Conservation (phyloP, 2,888 invertebrate genomes). For the Corythucha ciliata region DNA sequence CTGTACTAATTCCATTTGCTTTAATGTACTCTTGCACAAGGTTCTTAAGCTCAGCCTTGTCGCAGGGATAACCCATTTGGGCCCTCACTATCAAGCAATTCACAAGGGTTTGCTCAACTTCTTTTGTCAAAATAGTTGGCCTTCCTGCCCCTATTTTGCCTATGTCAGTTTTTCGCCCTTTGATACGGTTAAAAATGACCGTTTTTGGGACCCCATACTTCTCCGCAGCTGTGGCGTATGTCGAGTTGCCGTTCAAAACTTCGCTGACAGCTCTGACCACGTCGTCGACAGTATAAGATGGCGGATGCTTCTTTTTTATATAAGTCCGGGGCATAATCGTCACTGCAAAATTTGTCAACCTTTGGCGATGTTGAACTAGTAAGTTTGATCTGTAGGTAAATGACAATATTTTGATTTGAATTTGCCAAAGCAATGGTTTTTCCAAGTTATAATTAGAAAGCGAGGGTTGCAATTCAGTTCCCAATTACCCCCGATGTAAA, state of each 20-base stretch:
- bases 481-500: no score
- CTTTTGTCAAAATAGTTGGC: not conserved
- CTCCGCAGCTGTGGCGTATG: slow-evolving; percentile 3
- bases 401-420: no score
- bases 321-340: not conserved
- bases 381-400: no score
- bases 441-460: no score
- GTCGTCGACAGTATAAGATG: not conserved
- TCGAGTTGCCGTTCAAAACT: not conserved
- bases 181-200: no score
- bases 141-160: not conserved
- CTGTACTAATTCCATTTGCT: slow-evolving; percentile 16
- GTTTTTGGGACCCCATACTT: slow-evolving; percentile 3
- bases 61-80: slow-evolving; percentile 33
- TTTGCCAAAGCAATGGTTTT: no score
- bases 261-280: not conserved
- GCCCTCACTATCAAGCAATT: slow-evolving; percentile 32
- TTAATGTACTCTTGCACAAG: not conserved
- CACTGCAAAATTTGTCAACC: no score
- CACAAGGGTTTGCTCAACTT: not conserved
- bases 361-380: no score
- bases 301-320: not conserved
- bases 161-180: no score
- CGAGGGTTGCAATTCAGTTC: no score
- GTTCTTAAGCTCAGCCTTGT: slow-evolving; percentile 28